phyloP scores from a whole-genome alignment of 2,888 invertebrate species.

The Tupiocoris notatus region DNA sequence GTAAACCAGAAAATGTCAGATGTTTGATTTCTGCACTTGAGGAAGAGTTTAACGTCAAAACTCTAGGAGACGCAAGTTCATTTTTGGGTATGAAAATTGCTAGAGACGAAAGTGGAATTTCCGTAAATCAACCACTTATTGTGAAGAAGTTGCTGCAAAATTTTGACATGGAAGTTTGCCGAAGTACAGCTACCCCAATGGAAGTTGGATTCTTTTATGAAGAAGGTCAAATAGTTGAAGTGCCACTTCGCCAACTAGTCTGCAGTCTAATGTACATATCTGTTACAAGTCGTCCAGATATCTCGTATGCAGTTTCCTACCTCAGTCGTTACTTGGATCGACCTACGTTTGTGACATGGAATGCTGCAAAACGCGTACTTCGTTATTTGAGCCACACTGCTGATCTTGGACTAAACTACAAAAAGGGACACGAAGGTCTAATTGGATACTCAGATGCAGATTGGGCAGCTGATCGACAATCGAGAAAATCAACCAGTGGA shows the following conservation, averaged over 20 bases:
- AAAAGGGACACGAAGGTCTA: no score
- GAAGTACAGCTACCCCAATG: slow-evolving; percentile 36
- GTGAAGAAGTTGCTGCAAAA: slow-evolving; percentile 8
- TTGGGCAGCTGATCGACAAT: slow-evolving; percentile 18
- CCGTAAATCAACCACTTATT: slow-evolving; percentile 27
- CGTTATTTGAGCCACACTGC: no score
- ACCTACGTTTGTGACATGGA: no score
- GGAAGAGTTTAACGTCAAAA: slow-evolving; percentile 37
- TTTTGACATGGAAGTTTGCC: slow-evolving; percentile 27
- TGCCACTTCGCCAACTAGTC: slow-evolving; percentile 41
- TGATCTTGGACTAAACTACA: no score
- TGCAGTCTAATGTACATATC: slow-evolving; percentile 35
- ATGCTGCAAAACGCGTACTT: no score
- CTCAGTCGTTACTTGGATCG: no score
- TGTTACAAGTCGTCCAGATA: slow-evolving; percentile 8
- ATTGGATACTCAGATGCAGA: no score
- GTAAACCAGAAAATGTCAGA: slow-evolving; percentile 10
- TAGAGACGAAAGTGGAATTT: slow-evolving; percentile 5
- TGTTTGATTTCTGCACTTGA: slow-evolving; percentile 21
- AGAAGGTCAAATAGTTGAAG: slow-evolving; percentile 1
- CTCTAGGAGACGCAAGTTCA: slow-evolving; percentile 11
- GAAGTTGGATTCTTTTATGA: slow-evolving; percentile 38
- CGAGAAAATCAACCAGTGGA: slow-evolving; percentile 39
- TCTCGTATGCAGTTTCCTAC: slow-evolving; percentile 8
- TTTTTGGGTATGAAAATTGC: slow-evolving; percentile 41